Evolutionary conservation across 2,888 invertebrate genomes (phyloP), one percentile per base, ranked within the genome.

Genomic region (Rhingia rostrata): DNA sequence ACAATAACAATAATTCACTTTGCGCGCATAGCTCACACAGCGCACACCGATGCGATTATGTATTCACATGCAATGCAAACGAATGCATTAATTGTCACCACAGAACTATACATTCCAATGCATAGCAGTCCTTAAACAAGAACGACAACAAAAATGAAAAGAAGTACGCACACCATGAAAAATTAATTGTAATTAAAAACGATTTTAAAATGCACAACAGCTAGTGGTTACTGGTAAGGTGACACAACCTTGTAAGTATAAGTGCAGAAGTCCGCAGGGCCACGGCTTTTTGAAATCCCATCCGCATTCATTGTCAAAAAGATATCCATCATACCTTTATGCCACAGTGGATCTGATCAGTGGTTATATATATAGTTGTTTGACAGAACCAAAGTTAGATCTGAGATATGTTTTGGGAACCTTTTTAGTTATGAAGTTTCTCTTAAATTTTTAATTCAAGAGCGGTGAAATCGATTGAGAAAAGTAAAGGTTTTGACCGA

Each of bases 251-350:
- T 43, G 47, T 32, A 41, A 49, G 10, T 14, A 22, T 7, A 30
- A 0, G 9, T 4, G 10, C 49, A 49, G 10, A 49, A 63, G 37
- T 47, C 30, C 30, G 37, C 30, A 58, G 64, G 51, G 22, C 7
- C 39, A 60, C 58, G 43, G 33, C n/a, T 9, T 47, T 41, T 12
- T 12, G 41, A 61, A 63, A 32, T 58, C 43, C 58, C 43, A 78
- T 78, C 70, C 78, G 78, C 78, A 78, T 78, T 78, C 78, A 41
- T 64, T 37, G 69, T 33, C 60, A 7, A 35, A 45, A 66, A 51
- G 64, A 53, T 33, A 66, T 22, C 54, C 54, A 49, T 69, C 45
- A 47, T 56, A 35, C 6, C 32, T 41, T 35, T 9, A 4, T 33
- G 6, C 41, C 9, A 53, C 64, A 39, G 51, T 64, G 64, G 32